Evolutionary conservation across 1,140 invertebrate genomes (phyloP), one percentile per base, ranked within the genome.

Genomic region (Marisa cornuarietis): DNA sequence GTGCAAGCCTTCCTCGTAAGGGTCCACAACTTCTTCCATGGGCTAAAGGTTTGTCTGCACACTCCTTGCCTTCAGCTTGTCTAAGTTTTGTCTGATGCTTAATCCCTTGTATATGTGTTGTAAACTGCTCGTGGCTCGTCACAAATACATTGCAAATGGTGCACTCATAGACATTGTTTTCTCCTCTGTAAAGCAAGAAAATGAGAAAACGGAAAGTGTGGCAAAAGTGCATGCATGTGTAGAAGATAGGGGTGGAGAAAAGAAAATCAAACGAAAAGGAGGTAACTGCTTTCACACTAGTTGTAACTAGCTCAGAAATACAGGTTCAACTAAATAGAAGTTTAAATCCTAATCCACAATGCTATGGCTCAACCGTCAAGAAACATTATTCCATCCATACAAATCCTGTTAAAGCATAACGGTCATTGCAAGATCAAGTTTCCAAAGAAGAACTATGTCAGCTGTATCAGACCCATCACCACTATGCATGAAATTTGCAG

Each of bases 51-150:
- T 51, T 49, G 22, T 42, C 11, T 20, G 24, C n/a, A 13, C 22
- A 9, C 68, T 52, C 22, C n/a, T 62, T 42, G 11, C 71, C 78
- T 18, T 71, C 74, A n/a, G 18, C 58, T 26, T 75, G 79, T 58
- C 76, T 42, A 49, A 80, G 31, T 66, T 80, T 80, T 52, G 52
- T 76, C 75, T 85, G 85, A 81, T 90, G 89, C 26, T 86, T 85
- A 31, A 81, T 81, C 14, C 89, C 89, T 18, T 81, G 78, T 9
- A 88, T 71, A 73, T 90, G 89, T 22, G 82, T 83, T 66, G 85
- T 83, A 16, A 90, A 82, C 74, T 88, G 86, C n/a, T 87, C 84
- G 78, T 89, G 84, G 16, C 85, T 88, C 14, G 85, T 90, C 42
- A 88, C 87, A 18, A 84, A 76, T 0, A 88, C 85, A 78, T 83